Percentiles rank a stretch among this genome's conserved stretches.
These are phyloP conservation scores for Agonopterix alstromeriana DNA, from an alignment of 2,888 invertebrate genomes.

Conservation along the genomic window DNA sequence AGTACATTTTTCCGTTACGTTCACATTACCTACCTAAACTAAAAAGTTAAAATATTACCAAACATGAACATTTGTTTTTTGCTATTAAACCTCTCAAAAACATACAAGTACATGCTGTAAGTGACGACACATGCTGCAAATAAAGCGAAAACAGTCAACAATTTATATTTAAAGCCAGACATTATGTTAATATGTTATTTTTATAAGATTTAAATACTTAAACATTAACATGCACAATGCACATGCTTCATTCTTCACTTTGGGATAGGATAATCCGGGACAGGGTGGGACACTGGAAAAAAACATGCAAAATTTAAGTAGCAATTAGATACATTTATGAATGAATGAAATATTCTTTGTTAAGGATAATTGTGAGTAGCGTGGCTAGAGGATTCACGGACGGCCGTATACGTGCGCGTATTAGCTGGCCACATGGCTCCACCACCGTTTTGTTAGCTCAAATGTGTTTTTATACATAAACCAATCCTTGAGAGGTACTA, in stretches of 20 bases:
- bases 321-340: too few relatives aligned
- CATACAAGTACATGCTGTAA: constrained; percentile 42
- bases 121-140: constrained; percentile 28
- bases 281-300: constrained; percentile 7
- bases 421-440: too few relatives aligned
- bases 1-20: not conserved
- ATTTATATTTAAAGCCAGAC: constrained; percentile 35
- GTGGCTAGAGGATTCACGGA: too few relatives aligned
- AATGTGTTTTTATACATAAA: too few relatives aligned
- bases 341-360: too few relatives aligned
- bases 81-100: constrained; percentile 31
- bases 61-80: constrained; percentile 30
- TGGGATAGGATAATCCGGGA: constrained; percentile 11
- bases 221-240: too few relatives aligned
- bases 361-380: too few relatives aligned
- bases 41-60: constrained; percentile 36
- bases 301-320: not conserved
- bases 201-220: too few relatives aligned
- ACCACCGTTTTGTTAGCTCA: too few relatives aligned
- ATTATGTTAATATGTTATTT: constrained; percentile 15
- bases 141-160: constrained; percentile 23
- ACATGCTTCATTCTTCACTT: constrained; percentile 10
- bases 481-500: too few relatives aligned
- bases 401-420: too few relatives aligned
- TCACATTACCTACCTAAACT: constrained; percentile 1